phyloP scores from a whole-genome alignment of 2,888 invertebrate species.

The Subacronicta megacephala region DNA sequence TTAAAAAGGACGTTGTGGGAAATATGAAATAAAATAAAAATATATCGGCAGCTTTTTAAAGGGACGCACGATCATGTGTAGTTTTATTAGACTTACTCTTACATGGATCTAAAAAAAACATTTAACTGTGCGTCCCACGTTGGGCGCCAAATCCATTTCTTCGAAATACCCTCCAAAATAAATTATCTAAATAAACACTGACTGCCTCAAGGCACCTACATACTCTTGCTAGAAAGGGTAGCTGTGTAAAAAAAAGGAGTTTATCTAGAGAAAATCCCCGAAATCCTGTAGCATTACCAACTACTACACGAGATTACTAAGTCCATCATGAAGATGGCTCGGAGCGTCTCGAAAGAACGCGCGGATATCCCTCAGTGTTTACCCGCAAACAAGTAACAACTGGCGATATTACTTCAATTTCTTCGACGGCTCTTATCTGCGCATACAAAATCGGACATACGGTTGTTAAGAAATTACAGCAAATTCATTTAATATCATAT shows the following conservation, averaged over 20 bases:
- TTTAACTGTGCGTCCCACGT: conserved; percentile 11
- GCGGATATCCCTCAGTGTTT: conserved; percentile 66
- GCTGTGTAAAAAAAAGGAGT: conserved; percentile 54
- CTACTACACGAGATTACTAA: conserved; percentile 68
- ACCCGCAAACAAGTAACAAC: conserved; percentile 74
- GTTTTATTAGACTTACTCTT: background rate
- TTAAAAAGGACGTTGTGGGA: too few relatives aligned
- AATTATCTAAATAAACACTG: conserved; percentile 14
- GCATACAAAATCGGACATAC: conserved; percentile 62
- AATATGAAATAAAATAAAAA: too few relatives aligned
- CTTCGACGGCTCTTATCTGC: conserved; percentile 75
- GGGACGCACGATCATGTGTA: background rate
- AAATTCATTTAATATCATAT: too few relatives aligned
- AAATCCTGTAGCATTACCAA: conserved; percentile 59
- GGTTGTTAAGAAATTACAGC: conserved; percentile 16
- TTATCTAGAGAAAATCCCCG: conserved; percentile 54
- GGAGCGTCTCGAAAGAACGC: conserved; percentile 55
- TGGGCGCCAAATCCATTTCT: conserved; percentile 29
- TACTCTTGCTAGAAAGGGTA: conserved; percentile 44
- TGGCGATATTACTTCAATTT: conserved; percentile 78
- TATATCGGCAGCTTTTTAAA: too few relatives aligned
- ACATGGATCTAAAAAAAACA: background rate
- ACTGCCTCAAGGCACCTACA: conserved; percentile 14
- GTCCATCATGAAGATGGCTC: conserved; percentile 70
- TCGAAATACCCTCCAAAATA: conserved; percentile 25